Percentiles rank a stretch among this genome's conserved stretches.
Conservation (phyloP, 2,113 vertebrate species). For the Phalacrocorax aristotelis region DNA sequence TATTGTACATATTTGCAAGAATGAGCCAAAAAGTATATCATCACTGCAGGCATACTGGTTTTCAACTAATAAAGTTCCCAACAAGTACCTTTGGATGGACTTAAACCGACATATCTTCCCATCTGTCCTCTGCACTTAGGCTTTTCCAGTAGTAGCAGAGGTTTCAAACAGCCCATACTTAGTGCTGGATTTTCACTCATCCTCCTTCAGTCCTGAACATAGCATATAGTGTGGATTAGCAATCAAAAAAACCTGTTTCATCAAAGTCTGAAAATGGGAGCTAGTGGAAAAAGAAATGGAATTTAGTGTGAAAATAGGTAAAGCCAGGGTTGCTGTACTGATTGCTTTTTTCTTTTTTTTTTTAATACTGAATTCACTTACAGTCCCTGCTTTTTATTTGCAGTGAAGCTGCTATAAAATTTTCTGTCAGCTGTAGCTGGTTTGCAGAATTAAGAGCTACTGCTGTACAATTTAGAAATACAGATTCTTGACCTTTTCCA, state of each 20-base stretch:
- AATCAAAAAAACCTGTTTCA: conserved; percentile 24
- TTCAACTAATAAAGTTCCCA: neutral
- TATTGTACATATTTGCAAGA: neutral
- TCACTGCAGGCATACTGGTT: neutral
- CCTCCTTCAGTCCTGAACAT: neutral
- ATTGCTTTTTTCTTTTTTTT: neutral
- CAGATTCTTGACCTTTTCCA: conserved; percentile 47
- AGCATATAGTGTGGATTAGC: neutral
- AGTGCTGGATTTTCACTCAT: neutral
- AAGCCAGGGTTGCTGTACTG: neutral
- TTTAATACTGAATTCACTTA: neutral
- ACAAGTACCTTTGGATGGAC: neutral
- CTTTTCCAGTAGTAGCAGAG: neutral
- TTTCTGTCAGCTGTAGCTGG: neutral
- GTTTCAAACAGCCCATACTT: neutral
- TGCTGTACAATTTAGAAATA: neutral
- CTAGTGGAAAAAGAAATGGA: conserved; percentile 17
- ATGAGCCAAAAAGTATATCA: neutral
- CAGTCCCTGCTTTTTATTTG: conserved; percentile 19
- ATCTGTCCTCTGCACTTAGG: neutral
- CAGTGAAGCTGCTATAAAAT: neutral
- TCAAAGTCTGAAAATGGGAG: conserved; percentile 26
- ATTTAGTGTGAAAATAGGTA: conserved; percentile 44
- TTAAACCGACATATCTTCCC: neutral
- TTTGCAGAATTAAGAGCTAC: conserved; percentile 29